phyloP scores from a whole-genome alignment of 2,113 vertebrate genomes.

The Himantopus leucocephalus region DNA sequence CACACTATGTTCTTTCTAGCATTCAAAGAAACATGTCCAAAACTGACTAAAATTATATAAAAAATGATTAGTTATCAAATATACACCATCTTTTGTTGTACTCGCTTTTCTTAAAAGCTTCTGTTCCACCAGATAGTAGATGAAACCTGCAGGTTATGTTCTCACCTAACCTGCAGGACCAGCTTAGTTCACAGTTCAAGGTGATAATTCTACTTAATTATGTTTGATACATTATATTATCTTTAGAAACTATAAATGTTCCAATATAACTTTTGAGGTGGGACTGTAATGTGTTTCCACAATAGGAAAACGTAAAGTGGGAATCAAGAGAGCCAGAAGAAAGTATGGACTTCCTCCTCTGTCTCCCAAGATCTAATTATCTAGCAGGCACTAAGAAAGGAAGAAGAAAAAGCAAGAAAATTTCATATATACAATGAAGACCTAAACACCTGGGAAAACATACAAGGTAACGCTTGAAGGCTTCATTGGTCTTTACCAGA shows the following conservation, averaged over 20 bases:
- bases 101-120: background rate
- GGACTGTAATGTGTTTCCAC: background rate
- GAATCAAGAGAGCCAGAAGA: background rate
- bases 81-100: background rate
- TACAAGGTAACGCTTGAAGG: background rate
- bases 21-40: background rate
- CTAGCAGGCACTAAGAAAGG: background rate
- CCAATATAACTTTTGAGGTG: background rate
- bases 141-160: background rate
- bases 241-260: background rate
- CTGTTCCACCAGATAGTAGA: background rate
- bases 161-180: background rate
- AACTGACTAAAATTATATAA: background rate
- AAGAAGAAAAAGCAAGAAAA: background rate
- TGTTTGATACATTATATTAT: background rate
- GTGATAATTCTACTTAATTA: background rate
- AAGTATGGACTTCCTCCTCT: background rate
- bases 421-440: background rate
- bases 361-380: background rate
- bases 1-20: background rate
- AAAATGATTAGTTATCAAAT: background rate
- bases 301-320: background rate
- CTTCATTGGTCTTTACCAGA: constrained; percentile 19
- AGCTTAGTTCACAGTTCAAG: background rate
- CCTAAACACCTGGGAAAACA: background rate